Conservation (phyloP, 2,888 invertebrate species). For the Trachelus iudaicus region DNA sequence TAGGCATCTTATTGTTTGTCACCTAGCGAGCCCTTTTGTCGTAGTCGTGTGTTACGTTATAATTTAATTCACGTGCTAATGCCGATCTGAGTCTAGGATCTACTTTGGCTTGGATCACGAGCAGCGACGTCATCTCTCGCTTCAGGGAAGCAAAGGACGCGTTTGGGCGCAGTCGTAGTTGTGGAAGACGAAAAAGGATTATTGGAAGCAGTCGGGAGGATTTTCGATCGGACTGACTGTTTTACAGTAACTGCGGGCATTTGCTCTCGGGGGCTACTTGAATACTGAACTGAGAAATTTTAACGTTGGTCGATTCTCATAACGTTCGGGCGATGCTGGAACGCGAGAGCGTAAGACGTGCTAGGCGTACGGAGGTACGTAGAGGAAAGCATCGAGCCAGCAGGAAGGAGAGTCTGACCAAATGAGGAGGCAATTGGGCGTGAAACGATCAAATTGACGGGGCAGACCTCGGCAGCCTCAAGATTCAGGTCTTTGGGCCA, state of each 20-base stretch:
- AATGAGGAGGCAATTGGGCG: conserved; percentile 9
- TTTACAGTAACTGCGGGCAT: too few relatives aligned
- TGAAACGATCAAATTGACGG: conserved; percentile 6
- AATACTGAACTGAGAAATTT: neutral
- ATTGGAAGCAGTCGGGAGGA: too few relatives aligned
- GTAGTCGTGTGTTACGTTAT: neutral
- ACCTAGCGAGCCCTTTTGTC: neutral
- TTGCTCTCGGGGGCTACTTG: neutral
- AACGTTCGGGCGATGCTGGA: neutral
- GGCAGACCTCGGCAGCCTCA: neutral
- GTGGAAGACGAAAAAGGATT: neutral
- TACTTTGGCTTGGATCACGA: neutral
- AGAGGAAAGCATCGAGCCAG: neutral
- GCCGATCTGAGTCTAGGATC: neutral
- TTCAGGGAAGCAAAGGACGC: neutral
- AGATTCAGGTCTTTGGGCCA: neutral
- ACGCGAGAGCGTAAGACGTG: neutral
- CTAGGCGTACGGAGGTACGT: neutral
- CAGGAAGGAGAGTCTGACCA: neutral
- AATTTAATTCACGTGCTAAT: neutral
- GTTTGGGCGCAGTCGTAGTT: neutral
- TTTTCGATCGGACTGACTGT: neutral
- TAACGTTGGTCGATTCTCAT: neutral
- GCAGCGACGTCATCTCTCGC: neutral
- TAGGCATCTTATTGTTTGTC: neutral